Evolutionary conservation across 2,113 vertebrate genomes (phyloP).

Genomic region (Saiga tatarica): DNA sequence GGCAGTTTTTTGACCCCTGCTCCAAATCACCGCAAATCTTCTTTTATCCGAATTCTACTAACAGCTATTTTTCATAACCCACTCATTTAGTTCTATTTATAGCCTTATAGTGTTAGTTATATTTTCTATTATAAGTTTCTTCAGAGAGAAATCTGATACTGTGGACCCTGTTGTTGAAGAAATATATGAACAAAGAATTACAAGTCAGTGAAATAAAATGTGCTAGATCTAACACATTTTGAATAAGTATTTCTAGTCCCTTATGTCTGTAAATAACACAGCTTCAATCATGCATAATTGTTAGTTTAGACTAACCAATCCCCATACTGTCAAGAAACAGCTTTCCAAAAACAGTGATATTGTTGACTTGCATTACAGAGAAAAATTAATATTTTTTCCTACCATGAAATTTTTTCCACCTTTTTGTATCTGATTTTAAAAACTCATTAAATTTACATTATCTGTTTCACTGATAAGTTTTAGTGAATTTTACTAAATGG

Average conservation of each 20-base stretch:
- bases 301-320: not conserved
- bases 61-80: not conserved
- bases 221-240: not conserved
- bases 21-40: not conserved
- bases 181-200: not conserved
- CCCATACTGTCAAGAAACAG: not conserved
- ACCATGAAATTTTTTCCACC: not conserved
- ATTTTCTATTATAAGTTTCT: not conserved
- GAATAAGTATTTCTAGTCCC: not conserved
- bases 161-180: not conserved
- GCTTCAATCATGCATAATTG: not conserved
- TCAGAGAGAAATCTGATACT: not conserved
- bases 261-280: not conserved
- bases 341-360: not conserved
- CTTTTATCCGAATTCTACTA: not conserved
- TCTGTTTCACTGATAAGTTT: not conserved
- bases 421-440: not conserved
- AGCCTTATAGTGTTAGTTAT: not conserved
- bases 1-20: not conserved
- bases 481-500: not conserved
- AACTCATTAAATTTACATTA: not conserved
- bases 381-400: not conserved
- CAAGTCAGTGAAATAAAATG: not conserved
- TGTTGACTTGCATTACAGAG: slow-evolving; percentile 1
- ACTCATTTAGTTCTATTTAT: not conserved